Percentiles rank a stretch among this genome's conserved stretches.
Conservation (phyloP, 2,797 vertebrate genomes). For the Anabacerthia variegaticeps region DNA sequence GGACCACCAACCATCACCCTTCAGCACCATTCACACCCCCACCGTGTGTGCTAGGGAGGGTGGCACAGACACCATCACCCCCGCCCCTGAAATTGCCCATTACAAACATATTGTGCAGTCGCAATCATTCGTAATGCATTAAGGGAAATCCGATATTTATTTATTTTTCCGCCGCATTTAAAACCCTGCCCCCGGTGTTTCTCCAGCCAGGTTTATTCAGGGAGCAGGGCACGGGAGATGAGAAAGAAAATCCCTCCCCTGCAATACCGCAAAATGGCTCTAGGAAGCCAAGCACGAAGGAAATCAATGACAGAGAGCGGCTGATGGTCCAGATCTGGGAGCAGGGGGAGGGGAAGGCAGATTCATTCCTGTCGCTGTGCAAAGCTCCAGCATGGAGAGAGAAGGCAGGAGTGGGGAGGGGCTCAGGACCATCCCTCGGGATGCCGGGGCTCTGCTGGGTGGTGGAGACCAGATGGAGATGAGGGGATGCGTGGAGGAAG, state of each 20-base stretch:
- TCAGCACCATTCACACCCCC: background rate
- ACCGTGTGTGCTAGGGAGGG: fast-evolving
- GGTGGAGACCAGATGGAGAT: conserved; percentile 29
- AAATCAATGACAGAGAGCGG: background rate
- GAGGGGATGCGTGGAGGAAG: background rate
- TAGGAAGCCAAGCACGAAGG: conserved; percentile 13
- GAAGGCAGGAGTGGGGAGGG: background rate
- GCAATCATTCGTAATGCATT: background rate
- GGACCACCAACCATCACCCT: background rate
- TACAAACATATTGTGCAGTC: background rate
- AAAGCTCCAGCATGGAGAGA: background rate
- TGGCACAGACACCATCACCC: fast-evolving
- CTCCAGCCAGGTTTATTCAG: conserved; percentile 6
- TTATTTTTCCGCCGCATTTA: background rate
- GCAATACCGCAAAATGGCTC: conserved; percentile 35
- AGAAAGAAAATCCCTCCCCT: background rate
- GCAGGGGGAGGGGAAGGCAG: conserved; percentile 19
- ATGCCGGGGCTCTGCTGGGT: conserved; percentile 4
- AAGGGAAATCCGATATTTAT: background rate
- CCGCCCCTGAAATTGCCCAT: fast-evolving
- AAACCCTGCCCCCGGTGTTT: background rate
- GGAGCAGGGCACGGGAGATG: background rate
- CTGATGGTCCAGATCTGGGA: background rate
- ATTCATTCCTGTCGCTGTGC: background rate
- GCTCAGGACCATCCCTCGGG: background rate